Evolutionary conservation across 2,113 vertebrate species (phyloP).

Genomic region (Lepus europaeus): DNA sequence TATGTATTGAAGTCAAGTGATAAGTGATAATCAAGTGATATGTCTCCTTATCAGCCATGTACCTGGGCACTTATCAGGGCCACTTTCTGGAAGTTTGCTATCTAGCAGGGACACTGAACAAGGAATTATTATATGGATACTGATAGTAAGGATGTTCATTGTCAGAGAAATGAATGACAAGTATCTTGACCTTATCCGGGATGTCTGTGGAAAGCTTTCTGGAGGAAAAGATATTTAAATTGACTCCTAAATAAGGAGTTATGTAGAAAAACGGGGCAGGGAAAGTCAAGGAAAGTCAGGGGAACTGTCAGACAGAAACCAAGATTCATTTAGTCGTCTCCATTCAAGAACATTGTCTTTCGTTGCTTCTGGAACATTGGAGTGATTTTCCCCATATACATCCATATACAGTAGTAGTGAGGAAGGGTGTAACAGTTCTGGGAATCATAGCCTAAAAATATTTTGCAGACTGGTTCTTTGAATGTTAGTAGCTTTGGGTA

Average conservation of each 20-base stretch:
- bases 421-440: not conserved
- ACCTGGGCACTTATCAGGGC: not conserved
- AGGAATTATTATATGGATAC: not conserved
- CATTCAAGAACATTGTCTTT: not conserved
- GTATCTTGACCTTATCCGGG: not conserved
- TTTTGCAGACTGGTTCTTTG: not conserved
- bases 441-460: not conserved
- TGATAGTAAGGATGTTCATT: not conserved
- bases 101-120: not conserved
- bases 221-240: not conserved
- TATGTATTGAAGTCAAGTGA: not conserved
- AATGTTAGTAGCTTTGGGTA: not conserved
- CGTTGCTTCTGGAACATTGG: slow-evolving; percentile 19
- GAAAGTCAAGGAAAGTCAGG: not conserved
- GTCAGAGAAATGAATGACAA: not conserved
- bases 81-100: not conserved
- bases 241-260: not conserved
- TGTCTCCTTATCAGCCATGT: not conserved
- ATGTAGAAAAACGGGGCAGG: not conserved
- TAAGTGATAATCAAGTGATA: too few species aligned
- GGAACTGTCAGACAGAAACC: not conserved
- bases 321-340: not conserved
- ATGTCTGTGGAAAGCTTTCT: slow-evolving; percentile 12
- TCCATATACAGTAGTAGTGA: not conserved
- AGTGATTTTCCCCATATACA: not conserved